phyloP scores from a whole-genome alignment of 2,113 vertebrate species.

The Bothrops jararaca region DNA sequence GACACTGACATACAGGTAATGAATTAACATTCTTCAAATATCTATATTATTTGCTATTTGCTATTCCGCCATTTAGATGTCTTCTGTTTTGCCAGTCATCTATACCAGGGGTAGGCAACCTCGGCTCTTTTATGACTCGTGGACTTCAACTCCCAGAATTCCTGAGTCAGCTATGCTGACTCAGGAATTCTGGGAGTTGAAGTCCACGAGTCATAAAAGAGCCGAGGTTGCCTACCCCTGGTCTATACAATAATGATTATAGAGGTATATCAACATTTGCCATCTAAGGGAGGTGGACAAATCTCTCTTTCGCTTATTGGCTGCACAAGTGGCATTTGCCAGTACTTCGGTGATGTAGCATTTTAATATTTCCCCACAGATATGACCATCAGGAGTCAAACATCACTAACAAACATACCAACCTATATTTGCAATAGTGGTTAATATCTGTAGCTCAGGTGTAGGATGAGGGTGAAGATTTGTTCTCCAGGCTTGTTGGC shows the following conservation, averaged over 20 bases:
- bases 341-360: neutral
- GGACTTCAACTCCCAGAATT: too few species aligned
- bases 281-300: too few species aligned
- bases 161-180: too few species aligned
- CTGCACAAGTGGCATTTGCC: neutral
- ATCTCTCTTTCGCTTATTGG: neutral
- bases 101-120: too few species aligned
- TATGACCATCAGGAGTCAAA: neutral
- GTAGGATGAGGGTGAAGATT: too few species aligned
- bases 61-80: neutral
- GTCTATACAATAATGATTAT: neutral
- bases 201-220: too few species aligned
- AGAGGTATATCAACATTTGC: neutral
- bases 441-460: too few species aligned
- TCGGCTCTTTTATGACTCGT: too few species aligned
- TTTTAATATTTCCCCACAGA: neutral
- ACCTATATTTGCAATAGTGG: too few species aligned
- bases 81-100: neutral
- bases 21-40: neutral
- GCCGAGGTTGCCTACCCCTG: too few species aligned
- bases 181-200: too few species aligned
- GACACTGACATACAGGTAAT: slow-evolving; percentile 74
- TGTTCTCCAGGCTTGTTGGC: too few species aligned
- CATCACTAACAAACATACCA: neutral
- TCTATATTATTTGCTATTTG: neutral